A percentile compares a stretch with the other conserved stretches of the same genome.
These are phyloP conservation scores for Gadopsis marmoratus DNA, from an alignment of 2,797 vertebrate genomes.

Conservation along the genomic window DNA sequence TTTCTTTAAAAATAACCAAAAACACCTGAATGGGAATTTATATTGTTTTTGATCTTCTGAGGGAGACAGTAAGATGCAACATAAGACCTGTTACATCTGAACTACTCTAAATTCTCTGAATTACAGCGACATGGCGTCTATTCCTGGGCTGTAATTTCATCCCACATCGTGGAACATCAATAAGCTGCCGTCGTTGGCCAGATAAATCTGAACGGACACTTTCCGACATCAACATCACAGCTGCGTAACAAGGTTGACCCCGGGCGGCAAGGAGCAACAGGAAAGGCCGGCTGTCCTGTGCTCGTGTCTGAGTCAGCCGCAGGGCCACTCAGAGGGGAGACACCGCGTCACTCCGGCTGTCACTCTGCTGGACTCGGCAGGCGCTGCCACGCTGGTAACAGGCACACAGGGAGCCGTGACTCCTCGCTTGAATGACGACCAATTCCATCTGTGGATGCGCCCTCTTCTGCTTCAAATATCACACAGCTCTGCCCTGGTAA, in stretches of 20 bases:
- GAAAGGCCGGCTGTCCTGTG: neutral
- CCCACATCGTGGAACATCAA: neutral
- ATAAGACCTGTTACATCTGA: neutral
- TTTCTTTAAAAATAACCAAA: no score
- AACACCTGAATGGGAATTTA: no score
- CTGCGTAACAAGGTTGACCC: neutral
- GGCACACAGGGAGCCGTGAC: neutral
- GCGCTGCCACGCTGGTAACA: neutral
- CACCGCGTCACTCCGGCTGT: conserved; percentile 5
- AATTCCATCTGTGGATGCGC: neutral
- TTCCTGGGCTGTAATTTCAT: neutral
- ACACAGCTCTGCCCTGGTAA: neutral
- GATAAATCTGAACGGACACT: neutral
- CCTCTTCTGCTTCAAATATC: neutral
- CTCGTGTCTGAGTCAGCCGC: conserved; percentile 1
- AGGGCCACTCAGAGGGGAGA: conserved; percentile 8
- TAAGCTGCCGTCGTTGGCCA: neutral
- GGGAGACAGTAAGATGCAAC: neutral
- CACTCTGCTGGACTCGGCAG: neutral
- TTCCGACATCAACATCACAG: neutral
- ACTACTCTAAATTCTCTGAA: neutral
- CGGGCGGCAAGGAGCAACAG: neutral
- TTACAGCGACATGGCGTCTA: neutral
- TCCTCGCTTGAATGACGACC: neutral
- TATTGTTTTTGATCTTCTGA: neutral